Conservation (phyloP, 2,888 invertebrate species). For the Macaria notata region DNA sequence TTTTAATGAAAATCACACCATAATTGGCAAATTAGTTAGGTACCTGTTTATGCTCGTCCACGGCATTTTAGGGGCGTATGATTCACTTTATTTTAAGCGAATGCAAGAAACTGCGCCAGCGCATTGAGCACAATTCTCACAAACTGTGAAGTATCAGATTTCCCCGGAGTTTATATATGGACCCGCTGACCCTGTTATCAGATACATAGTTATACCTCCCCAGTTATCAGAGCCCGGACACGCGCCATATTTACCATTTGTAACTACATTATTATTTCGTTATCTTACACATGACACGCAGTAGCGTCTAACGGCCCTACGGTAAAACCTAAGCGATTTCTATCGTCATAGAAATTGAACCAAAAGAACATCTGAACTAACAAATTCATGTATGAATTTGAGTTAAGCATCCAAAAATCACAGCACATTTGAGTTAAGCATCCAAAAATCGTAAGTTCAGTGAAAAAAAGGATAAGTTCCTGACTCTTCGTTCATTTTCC, state of each 20-base stretch:
- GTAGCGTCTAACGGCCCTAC: too few relatives aligned
- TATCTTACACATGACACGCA: slow-evolving; percentile 13
- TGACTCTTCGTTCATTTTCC: too few relatives aligned
- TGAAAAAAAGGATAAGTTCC: too few relatives aligned
- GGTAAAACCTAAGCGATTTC: too few relatives aligned
- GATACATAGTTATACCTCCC: neutral
- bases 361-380: neutral
- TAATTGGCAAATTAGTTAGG: too few relatives aligned
- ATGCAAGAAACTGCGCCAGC: slow-evolving; percentile 68
- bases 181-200: slow-evolving; percentile 61
- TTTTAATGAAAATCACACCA: too few relatives aligned
- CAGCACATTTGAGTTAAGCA: too few relatives aligned
- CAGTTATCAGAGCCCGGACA: slow-evolving; percentile 63
- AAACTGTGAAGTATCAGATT: slow-evolving; percentile 51
- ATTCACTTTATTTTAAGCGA: slow-evolving; percentile 72
- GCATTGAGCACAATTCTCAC: slow-evolving; percentile 52
- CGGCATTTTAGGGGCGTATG: slow-evolving; percentile 59
- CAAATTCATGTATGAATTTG: too few relatives aligned
- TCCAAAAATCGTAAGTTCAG: too few relatives aligned
- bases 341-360: too few relatives aligned
- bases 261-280: slow-evolving; percentile 31
- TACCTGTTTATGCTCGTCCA: slow-evolving; percentile 79
- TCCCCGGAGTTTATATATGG: slow-evolving; percentile 54
- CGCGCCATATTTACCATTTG: slow-evolving; percentile 56
- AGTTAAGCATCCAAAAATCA: too few relatives aligned